Base-by-base conservation (phyloP, 1,140 invertebrate genomes). In the Zophobas atratus region DNA sequence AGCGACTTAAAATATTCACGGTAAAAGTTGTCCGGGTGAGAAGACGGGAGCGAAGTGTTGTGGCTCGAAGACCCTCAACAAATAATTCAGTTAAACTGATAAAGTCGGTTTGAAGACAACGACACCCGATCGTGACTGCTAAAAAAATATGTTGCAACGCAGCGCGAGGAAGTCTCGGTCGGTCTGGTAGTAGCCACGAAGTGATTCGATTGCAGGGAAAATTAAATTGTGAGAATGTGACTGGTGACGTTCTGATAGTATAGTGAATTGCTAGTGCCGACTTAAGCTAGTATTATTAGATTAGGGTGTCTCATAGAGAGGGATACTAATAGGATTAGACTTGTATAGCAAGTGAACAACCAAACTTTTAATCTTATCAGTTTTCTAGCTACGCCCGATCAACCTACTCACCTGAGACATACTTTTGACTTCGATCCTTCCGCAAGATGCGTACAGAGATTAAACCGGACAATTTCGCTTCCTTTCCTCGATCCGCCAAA, bases 311-410 rank as follows among this genome's bases (percentile, higher is more conserved):
- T 77, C 63, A 76, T 71, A 77, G 51, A 70, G 75, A 77, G 75
- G 75, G 20, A 48, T 38, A 53, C 63, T 77, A 77, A 77, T 77
- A 77, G 75, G 75, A 77, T 77, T 43, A 77, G 75, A 77, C 75
- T 70, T 70, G 75, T 77, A 77, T 77, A 77, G 75, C 63, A 70
- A 77, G 55, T 70, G 75, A 77, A 77, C 75, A 77, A 77, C 63
- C 63, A 70, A 77, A 77, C 75, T 77, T 77, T 77, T 77, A 77
- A 77, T 77, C 75, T 77, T 77, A 77, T 77, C 75, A 77, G 75
- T 77, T 77, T 77, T 77, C 63, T 53, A 71, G 49, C 48, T 70
- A n/a, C 75, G 75, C 75, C 51, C 51, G 49, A 63, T 63, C 57
- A 63, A 70, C 49, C 41, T 48, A 60, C 67, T 70, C 75, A 77